Conservation (phyloP, 1,140 invertebrate species). For the Mactra quadrangularis region DNA sequence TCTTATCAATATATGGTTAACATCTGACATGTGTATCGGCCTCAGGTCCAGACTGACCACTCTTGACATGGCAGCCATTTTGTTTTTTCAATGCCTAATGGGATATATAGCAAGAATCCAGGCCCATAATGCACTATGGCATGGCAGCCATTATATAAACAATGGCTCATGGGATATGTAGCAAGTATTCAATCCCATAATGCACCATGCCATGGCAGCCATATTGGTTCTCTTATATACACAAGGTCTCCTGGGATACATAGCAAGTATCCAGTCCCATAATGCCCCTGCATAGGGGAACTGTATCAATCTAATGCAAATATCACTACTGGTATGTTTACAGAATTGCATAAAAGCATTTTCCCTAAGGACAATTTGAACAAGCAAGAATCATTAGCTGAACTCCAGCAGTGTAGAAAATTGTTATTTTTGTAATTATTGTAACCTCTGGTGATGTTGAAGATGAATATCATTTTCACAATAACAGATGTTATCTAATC, state of each 20-base stretch:
- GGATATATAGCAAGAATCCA: too few species aligned
- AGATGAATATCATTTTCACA: slow-evolving; percentile 41
- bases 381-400: slow-evolving; percentile 15
- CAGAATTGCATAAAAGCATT: slow-evolving; percentile 14
- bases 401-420: neutral
- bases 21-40: too few species aligned
- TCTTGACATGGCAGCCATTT: too few species aligned
- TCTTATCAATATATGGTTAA: too few species aligned
- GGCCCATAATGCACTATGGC: too few species aligned
- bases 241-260: slow-evolving; percentile 8
- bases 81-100: too few species aligned
- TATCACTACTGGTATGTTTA: slow-evolving; percentile 37
- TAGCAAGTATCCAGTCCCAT: slow-evolving; percentile 25
- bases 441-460: neutral
- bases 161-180: too few species aligned
- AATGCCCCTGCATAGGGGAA: slow-evolving; percentile 11
- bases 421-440: neutral
- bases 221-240: slow-evolving; percentile 33
- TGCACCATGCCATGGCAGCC: too few species aligned
- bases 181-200: too few species aligned
- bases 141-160: slow-evolving; percentile 50
- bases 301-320: slow-evolving; percentile 21
- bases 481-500: slow-evolving; percentile 45
- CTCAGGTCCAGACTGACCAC: too few species aligned
- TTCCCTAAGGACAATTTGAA: neutral